These are phyloP conservation scores for Drosophila colorata DNA, from an alignment of 2,888 invertebrate genomes.

Conservation along the genomic window DNA sequence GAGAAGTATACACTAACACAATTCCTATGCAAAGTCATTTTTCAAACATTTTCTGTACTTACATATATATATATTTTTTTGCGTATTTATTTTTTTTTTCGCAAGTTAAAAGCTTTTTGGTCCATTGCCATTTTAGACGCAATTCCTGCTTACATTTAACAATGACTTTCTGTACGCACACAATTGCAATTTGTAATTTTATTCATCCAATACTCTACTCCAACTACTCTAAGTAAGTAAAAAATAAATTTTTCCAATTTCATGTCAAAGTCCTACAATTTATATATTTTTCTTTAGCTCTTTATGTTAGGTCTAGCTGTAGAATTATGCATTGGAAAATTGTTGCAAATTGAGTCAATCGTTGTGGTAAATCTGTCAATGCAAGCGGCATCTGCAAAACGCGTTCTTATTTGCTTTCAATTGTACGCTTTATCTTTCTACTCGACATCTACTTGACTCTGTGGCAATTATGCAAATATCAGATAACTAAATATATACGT, in stretches of 20 bases:
- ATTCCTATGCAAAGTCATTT: conserved; percentile 65
- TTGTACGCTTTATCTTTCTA: conserved; percentile 21
- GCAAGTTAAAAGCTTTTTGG: conserved; percentile 50
- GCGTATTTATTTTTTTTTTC: conserved; percentile 15
- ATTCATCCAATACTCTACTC: conserved; percentile 25
- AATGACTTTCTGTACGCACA: conserved; percentile 51
- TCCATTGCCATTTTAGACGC: conserved; percentile 49
- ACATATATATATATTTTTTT: conserved; percentile 20
- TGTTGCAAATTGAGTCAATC: conserved; percentile 56
- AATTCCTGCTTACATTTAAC: conserved; percentile 54
- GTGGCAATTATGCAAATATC: conserved; percentile 51
- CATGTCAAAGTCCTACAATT: conserved; percentile 2
- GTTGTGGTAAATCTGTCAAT: conserved; percentile 16
- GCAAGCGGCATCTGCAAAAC: neutral
- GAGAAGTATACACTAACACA: conserved; percentile 8
- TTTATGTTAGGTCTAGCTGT: conserved; percentile 8
- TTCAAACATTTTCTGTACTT: conserved; percentile 49
- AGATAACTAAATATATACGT: conserved; percentile 7
- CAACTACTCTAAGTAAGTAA: conserved; percentile 37
- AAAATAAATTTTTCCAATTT: neutral
- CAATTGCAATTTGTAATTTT: conserved; percentile 64
- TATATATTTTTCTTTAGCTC: conserved; percentile 20
- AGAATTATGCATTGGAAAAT: conserved; percentile 13
- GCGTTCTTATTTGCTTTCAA: conserved; percentile 40
- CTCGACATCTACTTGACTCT: conserved; percentile 14